Evolutionary conservation across 2,888 invertebrate genomes (phyloP), one percentile per base, ranked within the genome.

Genomic region (Parnassius smintheus): DNA sequence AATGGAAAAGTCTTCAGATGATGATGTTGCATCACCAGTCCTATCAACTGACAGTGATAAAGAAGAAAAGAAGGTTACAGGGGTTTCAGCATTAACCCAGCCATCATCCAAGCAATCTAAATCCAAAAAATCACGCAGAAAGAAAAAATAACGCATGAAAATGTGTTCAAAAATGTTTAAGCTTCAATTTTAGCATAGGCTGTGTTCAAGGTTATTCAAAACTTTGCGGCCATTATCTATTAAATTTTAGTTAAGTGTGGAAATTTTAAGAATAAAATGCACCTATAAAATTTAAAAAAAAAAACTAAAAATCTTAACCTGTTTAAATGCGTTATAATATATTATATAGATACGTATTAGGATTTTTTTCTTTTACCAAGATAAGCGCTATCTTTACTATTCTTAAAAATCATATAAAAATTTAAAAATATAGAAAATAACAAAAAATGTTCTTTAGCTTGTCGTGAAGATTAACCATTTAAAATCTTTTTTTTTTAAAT

Each of bases 51-150:
- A 94, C 73, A 94, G 94, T 71, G 94, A 94, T 67, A 91, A 89
- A 65, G 91, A 92, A 44, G 89, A 86, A 59, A 91, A 83, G 75
- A 88, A 81, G 77, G 78, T 71, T 61, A 77, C 75, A 72, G 84
- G 87, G 77, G 80, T 86, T 71, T 82, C 85, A 65, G 85, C 80
- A 68, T 68, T 82, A 66, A 75, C 81, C 59, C 76, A 84, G 74
- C 82, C 86, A 72, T 82, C 80, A 56, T 74, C 81, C 71, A 91
- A 91, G 78, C 86, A 86, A 82, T 86, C 88, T 49, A 90, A 91
- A 68, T 87, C 92, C 75, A 93, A 92, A 76, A 93, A 93, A 76
- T 86, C 93, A 59, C 94, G 93, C 76, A 93, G 92, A 77, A 94
- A 93, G 86, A 93, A 93, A 78, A 94, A 93, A 85, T 94, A 93